Evolutionary conservation across 2,113 vertebrate genomes (phyloP), one percentile per base, ranked within the genome.

Genomic region (Piaya cayana): DNA sequence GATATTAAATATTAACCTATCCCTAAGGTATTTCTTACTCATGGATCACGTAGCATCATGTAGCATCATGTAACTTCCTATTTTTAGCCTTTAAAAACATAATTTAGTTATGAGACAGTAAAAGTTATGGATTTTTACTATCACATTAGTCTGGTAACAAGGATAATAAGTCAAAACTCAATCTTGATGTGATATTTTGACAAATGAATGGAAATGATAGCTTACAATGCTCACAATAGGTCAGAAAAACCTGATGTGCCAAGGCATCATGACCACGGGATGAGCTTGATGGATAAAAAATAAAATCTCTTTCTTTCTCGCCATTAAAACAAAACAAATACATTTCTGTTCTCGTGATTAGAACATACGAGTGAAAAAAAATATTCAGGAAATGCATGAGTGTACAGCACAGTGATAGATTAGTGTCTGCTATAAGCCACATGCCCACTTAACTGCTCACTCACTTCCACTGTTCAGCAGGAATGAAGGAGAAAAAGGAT

Each of bases 1-100:
- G 77, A 20, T 56, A 81, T 86, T 88, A 92, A 93, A 75, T 88
- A 88, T 88, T 77, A 88, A 90, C 37, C 11, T 58, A 36, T 82
- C 43, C 58, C 64, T 75, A 75, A 68, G 52, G 53, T 79, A 45
- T 6, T 78, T 74, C 64, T 76, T 45, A 37, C 12, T 76, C 34
- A 82, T 60, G 29, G 23, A 65, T 81, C 26, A 50, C n/a, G 49
- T 58, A 83, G 7, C 25, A 82, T 53, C 67, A 77, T 14, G 25
- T 59, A 55, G 15, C 25, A 82, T 53, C 67, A 77, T 14, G 25
- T 59, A 55, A 13, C 34, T 78, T 83, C 47, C 6, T 91, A 43
- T 56, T 92, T 86, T 86, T 86, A 83, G 21, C 6, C 19, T 86
- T 78, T 84, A 68, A 71, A 81, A 95, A 56, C 7, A 2, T 71